Conservation (phyloP, 2,113 vertebrate species). For the Sula dactylatra region DNA sequence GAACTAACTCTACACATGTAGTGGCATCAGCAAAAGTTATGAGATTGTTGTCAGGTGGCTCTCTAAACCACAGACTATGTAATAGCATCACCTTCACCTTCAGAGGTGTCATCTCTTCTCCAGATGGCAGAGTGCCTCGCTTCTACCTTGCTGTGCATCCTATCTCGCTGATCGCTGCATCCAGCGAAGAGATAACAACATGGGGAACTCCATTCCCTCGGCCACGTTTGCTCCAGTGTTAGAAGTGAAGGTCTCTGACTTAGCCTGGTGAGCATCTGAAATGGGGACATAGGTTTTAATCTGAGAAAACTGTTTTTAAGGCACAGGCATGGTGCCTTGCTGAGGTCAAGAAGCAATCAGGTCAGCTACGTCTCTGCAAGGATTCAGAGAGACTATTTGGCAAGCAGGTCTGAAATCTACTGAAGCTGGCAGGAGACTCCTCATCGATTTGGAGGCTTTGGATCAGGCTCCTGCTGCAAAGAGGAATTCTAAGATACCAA, state of each 20-base stretch:
- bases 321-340: rapidly evolving
- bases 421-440: neutral
- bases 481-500: slow-evolving; percentile 40
- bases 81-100: neutral
- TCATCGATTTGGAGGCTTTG: slow-evolving; percentile 16
- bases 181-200: neutral
- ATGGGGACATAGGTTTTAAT: neutral
- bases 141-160: neutral
- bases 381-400: neutral
- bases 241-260: neutral
- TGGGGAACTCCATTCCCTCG: neutral
- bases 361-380: rapidly evolving
- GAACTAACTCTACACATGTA: neutral
- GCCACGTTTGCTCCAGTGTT: neutral
- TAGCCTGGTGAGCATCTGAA: neutral
- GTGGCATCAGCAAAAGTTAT: neutral
- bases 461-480: slow-evolving; percentile 8
- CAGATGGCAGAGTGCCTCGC: neutral
- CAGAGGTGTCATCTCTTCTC: neutral
- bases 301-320: neutral
- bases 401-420: neutral
- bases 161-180: neutral
- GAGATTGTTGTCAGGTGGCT: neutral
- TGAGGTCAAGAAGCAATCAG: neutral
- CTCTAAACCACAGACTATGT: neutral